phyloP scores from a whole-genome alignment of 2,113 vertebrate species.

The Sturnira hondurensis region DNA sequence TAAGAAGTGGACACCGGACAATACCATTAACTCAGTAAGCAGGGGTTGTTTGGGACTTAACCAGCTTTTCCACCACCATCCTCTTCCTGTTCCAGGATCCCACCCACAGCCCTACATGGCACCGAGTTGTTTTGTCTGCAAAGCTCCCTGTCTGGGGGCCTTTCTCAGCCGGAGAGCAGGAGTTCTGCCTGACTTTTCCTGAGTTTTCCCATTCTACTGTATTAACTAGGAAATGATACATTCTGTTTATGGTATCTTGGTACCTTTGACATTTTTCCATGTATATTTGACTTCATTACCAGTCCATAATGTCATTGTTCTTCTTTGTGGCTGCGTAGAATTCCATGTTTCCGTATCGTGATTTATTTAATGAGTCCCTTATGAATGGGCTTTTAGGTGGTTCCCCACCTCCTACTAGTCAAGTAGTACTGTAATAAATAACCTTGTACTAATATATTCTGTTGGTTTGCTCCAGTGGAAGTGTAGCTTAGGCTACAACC shows the following conservation, averaged over 20 bases:
- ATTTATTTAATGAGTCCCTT: neutral
- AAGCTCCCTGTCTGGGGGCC: neutral
- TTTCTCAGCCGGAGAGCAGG: neutral
- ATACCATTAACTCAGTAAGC: neutral
- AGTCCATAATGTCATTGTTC: neutral
- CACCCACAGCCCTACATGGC: accelerated
- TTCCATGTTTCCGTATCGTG: neutral
- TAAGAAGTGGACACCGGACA: neutral
- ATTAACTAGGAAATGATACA: neutral
- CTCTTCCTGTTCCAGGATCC: neutral
- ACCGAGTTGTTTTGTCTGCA: neutral
- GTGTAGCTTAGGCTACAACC: neutral
- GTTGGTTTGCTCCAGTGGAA: neutral
- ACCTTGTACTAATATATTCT: neutral
- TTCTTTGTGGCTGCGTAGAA: neutral
- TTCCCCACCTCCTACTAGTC: neutral
- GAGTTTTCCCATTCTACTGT: neutral
- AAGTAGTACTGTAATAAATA: neutral
- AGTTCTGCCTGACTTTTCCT: neutral
- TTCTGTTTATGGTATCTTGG: neutral
- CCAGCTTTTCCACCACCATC: neutral
- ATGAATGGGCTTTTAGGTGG: neutral
- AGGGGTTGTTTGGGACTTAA: neutral
- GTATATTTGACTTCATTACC: neutral
- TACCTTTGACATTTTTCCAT: neutral